Conservation (phyloP, 2,888 invertebrate genomes). For the Rotaria sp. region DNA sequence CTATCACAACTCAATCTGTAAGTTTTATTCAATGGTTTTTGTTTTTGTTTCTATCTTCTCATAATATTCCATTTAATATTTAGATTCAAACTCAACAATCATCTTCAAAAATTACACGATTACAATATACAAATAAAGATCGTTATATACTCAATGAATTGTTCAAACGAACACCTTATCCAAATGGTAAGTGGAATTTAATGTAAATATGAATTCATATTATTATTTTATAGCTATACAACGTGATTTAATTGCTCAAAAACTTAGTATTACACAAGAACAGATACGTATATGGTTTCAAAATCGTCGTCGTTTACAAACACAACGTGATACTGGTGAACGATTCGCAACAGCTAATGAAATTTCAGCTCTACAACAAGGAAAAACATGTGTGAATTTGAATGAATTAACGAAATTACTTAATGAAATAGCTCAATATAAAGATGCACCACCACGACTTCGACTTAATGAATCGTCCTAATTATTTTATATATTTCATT, state of each 20-base stretch:
- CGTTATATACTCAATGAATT: constrained; percentile 1
- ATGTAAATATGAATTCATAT: not conserved
- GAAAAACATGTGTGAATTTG: not conserved
- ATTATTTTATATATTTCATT: not conserved
- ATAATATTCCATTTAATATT: too few relatives aligned
- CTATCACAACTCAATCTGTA: not conserved
- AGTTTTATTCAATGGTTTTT: not conserved
- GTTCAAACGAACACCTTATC: constrained; percentile 26
- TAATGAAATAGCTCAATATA: not conserved
- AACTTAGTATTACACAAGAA: not conserved
- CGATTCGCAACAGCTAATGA: not conserved
- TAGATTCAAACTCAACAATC: not conserved
- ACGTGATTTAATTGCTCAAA: not conserved
- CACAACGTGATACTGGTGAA: not conserved
- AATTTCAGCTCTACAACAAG: not conserved
- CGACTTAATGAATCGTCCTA: not conserved
- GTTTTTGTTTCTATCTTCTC: too few relatives aligned
- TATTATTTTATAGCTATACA: not conserved
- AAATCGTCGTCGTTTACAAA: constrained; percentile 26
- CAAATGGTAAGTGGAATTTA: not conserved
- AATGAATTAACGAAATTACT: not conserved
- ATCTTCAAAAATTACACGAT: not conserved
- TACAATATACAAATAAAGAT: constrained; percentile 6
- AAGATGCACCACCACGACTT: not conserved
- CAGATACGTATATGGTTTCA: constrained; percentile 30